Percentiles rank a stretch among this genome's conserved stretches.
phyloP scores from a whole-genome alignment of 1,140 invertebrate genomes.

The Mamestra configurata region DNA sequence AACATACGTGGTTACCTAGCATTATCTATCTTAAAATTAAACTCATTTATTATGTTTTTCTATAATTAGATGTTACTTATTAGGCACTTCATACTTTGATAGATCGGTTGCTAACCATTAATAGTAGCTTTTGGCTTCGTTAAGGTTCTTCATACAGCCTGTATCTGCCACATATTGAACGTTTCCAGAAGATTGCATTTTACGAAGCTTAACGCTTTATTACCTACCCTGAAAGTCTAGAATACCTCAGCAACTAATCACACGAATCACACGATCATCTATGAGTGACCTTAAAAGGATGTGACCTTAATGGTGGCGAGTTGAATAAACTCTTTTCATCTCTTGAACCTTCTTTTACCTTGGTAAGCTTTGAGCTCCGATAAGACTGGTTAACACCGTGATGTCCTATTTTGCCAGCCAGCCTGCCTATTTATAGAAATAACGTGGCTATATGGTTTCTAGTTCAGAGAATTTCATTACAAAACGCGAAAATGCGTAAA shows the following conservation, averaged over 20 bases:
- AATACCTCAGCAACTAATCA: background rate
- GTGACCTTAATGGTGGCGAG: background rate
- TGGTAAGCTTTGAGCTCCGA: slow-evolving; percentile 1
- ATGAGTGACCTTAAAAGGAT: slow-evolving; percentile 13
- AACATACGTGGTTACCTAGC: too few species aligned
- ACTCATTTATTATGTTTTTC: too few species aligned
- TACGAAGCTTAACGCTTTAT: background rate
- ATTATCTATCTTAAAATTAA: too few species aligned
- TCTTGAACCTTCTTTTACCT: slow-evolving; percentile 7
- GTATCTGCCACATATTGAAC: background rate
- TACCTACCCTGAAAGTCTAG: background rate
- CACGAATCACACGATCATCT: background rate
- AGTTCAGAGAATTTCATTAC: too few species aligned
- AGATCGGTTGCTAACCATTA: too few species aligned
- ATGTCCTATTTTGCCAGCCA: background rate
- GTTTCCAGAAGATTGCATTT: background rate
- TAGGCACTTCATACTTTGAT: too few species aligned
- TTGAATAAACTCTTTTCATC: slow-evolving; percentile 3
- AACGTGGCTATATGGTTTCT: background rate
- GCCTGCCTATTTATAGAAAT: background rate
- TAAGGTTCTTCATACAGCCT: too few species aligned
- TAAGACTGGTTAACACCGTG: slow-evolving; percentile 7
- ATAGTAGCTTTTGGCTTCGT: too few species aligned
- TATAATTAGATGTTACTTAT: too few species aligned
- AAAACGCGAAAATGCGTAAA: too few species aligned